These are phyloP conservation scores for Chrysogorgia sp. DNA, from an alignment of 92 coral and sea anemone species.

Conservation along the genomic window DNA sequence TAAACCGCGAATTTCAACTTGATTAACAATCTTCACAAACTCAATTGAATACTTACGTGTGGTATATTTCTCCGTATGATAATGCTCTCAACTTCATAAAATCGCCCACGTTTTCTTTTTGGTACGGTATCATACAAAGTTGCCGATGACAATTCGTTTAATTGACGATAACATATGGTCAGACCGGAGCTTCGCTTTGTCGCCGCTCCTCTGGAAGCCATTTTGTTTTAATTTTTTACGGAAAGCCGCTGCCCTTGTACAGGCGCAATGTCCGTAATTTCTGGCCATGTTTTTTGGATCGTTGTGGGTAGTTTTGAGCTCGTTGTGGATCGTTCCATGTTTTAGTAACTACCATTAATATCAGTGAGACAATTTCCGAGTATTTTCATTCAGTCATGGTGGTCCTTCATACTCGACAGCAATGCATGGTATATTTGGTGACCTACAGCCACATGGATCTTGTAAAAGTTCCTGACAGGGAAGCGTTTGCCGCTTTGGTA, in stretches of 20 bases:
- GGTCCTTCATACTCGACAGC: no score
- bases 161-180: not conserved
- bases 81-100: slow-evolving; percentile 44
- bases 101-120: slow-evolving; percentile 13
- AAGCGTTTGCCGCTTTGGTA: no score
- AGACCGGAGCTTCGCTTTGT: not conserved
- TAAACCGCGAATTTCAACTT: not conserved
- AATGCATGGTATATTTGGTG: no score
- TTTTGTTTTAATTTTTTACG: not conserved
- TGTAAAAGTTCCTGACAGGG: no score
- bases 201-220: not conserved
- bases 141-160: slow-evolving; percentile 37
- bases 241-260: not conserved
- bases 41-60: slow-evolving; percentile 14
- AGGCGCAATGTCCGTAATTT: not conserved
- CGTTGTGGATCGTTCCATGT: no score
- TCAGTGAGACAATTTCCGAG: no score
- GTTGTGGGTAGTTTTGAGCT: no score
- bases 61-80: slow-evolving; percentile 35
- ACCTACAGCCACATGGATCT: no score
- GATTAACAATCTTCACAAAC: slow-evolving; percentile 1
- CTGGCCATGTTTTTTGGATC: no score
- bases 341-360: no score
- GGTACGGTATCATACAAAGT: slow-evolving; percentile 49
- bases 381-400: no score